Conservation (phyloP, 2,113 vertebrate species). For the Pygoscelis antarcticus region DNA sequence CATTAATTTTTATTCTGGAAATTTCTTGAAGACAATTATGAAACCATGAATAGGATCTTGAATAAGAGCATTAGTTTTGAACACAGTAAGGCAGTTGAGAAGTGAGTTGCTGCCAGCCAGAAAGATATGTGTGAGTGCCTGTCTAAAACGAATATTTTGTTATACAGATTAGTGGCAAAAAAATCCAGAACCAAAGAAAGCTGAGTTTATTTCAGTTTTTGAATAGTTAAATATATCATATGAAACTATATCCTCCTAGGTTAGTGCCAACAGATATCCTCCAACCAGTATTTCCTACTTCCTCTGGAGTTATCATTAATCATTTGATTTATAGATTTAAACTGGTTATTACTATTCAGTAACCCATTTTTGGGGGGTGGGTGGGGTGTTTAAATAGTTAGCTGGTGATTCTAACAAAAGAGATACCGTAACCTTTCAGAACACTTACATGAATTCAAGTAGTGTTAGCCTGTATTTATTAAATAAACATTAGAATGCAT, state of each 20-base stretch:
- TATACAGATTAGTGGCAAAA: neutral
- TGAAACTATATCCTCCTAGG: neutral
- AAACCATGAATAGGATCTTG: neutral
- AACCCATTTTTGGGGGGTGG: rapidly evolving
- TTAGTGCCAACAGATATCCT: neutral
- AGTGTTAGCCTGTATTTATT: neutral
- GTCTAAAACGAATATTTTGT: neutral
- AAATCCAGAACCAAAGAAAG: neutral
- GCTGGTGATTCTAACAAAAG: neutral
- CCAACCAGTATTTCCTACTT: neutral
- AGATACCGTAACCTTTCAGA: neutral
- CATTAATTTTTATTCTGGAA: neutral
- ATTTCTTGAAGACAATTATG: neutral
- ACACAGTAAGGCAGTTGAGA: neutral
- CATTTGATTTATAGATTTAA: neutral
- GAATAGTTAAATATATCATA: neutral
- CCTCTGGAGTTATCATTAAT: neutral
- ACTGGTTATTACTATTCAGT: neutral
- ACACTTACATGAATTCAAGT: neutral
- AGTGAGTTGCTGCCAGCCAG: neutral
- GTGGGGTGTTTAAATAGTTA: neutral
- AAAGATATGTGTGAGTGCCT: neutral
- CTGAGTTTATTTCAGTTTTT: neutral
- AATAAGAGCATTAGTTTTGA: neutral
- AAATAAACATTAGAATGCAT: neutral